phyloP scores from a whole-genome alignment of 2,797 vertebrate genomes.

The Columba guinea region DNA sequence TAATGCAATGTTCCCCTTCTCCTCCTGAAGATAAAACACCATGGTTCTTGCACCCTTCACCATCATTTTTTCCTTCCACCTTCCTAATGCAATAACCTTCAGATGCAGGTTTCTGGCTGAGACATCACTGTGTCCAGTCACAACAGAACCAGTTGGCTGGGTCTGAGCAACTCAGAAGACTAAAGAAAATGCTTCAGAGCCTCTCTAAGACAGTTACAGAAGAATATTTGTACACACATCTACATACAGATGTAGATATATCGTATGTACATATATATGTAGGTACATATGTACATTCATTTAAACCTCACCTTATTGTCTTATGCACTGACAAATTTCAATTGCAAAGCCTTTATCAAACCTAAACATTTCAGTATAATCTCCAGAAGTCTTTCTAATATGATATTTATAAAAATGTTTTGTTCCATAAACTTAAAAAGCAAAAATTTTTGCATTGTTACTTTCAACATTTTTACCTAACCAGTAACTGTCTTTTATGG shows the following conservation, averaged over 20 bases:
- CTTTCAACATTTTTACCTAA: neutral
- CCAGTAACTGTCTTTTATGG: neutral
- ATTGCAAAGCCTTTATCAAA: neutral
- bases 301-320: neutral
- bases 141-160: accelerated
- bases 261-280: neutral
- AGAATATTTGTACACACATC: neutral
- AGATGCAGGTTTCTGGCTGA: neutral
- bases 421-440: neutral
- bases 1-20: neutral
- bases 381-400: neutral
- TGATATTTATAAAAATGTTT: neutral
- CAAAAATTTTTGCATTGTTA: accelerated
- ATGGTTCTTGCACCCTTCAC: neutral
- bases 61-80: neutral
- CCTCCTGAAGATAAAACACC: neutral
- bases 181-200: neutral
- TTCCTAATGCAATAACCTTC: neutral
- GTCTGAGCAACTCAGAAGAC: neutral
- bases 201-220: neutral
- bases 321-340: neutral
- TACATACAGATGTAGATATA: neutral
- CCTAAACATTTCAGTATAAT: neutral
- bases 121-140: neutral
- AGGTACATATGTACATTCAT: neutral